Evolutionary conservation across 2,113 vertebrate genomes (phyloP).

Genomic region (Lucifuga dentata): DNA sequence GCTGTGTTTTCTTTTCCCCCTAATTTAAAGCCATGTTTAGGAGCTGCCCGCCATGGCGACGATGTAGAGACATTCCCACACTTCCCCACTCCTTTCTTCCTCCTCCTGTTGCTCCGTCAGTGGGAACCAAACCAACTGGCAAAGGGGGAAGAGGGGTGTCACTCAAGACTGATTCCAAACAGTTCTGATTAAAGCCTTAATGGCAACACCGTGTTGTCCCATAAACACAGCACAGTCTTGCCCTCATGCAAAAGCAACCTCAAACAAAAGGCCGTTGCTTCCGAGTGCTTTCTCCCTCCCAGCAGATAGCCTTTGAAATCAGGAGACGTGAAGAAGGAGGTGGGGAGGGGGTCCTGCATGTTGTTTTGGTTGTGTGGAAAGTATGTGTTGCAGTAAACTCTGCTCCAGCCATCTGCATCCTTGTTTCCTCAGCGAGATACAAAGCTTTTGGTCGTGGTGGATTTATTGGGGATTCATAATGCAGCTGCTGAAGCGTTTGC

Average conservation of each 20-base stretch:
- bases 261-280: slow-evolving; percentile 65
- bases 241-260: slow-evolving; percentile 47
- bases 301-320: slow-evolving; percentile 62
- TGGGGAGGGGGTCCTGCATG: slow-evolving; percentile 40
- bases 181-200: slow-evolving; percentile 73
- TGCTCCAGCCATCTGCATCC: slow-evolving; percentile 74
- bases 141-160: slow-evolving; percentile 34
- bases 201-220: slow-evolving; percentile 67
- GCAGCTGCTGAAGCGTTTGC: slow-evolving; percentile 71
- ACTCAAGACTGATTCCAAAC: slow-evolving; percentile 60
- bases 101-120: slow-evolving; percentile 59
- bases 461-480: slow-evolving; percentile 66
- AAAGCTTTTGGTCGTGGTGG: slow-evolving; percentile 57
- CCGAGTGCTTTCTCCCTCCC: slow-evolving; percentile 58
- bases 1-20: slow-evolving; percentile 78
- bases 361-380: slow-evolving; percentile 74
- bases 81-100: slow-evolving; percentile 62
- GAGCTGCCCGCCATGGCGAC: slow-evolving; percentile 67
- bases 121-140: slow-evolving; percentile 49
- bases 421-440: slow-evolving; percentile 62
- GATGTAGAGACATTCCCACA: slow-evolving; percentile 76
- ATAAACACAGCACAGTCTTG: slow-evolving; percentile 63
- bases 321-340: slow-evolving; percentile 32
- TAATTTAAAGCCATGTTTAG: slow-evolving; percentile 80
- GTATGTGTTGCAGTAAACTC: slow-evolving; percentile 72